A percentile compares a stretch with the other conserved stretches of the same genome.
phyloP scores from a whole-genome alignment of 1,140 invertebrate species.

The Drosophila nasuta region DNA sequence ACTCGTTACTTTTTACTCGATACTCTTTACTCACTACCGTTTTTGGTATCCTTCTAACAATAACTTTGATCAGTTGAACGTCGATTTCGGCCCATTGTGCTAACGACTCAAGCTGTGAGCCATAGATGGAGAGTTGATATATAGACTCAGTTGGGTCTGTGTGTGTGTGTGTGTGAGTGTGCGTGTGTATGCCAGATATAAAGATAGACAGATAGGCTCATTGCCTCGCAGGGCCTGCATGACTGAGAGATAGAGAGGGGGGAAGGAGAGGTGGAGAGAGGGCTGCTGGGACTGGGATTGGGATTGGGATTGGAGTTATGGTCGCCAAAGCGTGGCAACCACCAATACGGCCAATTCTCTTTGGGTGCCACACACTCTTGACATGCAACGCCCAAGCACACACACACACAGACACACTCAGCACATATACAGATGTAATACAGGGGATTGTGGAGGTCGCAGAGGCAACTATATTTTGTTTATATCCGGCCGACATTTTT shows the following conservation, averaged over 20 bases:
- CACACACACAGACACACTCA: constrained; percentile 19
- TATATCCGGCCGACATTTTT: constrained; percentile 60
- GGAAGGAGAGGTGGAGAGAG: not conserved
- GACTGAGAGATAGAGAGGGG: not conserved
- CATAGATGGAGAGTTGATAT: constrained; percentile 41
- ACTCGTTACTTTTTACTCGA: not conserved
- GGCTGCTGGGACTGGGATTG: not conserved
- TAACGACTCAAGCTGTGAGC: constrained; percentile 25
- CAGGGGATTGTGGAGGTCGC: constrained; percentile 13
- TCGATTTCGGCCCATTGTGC: constrained; percentile 15
- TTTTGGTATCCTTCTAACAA: no score
- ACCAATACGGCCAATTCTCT: constrained; percentile 55
- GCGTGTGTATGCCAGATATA: constrained; percentile 41
- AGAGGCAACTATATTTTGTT: constrained; percentile 63
- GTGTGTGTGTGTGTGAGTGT: constrained; percentile 17
- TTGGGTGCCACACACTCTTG: constrained; percentile 16
- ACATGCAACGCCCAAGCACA: constrained; percentile 46
- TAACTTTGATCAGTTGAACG: no score
- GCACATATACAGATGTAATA: constrained; percentile 27
- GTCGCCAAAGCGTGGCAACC: constrained; percentile 67
- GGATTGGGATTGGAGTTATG: constrained; percentile 27
- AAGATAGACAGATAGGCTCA: constrained; percentile 61
- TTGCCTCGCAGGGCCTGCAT: constrained; percentile 24
- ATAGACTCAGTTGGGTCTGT: constrained; percentile 19
- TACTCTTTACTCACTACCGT: not conserved